Percentiles rank a stretch among this genome's conserved stretches.
Evolutionary conservation across 1,140 invertebrate species (phyloP).

Genomic region (Dolichoris vasculosae): DNA sequence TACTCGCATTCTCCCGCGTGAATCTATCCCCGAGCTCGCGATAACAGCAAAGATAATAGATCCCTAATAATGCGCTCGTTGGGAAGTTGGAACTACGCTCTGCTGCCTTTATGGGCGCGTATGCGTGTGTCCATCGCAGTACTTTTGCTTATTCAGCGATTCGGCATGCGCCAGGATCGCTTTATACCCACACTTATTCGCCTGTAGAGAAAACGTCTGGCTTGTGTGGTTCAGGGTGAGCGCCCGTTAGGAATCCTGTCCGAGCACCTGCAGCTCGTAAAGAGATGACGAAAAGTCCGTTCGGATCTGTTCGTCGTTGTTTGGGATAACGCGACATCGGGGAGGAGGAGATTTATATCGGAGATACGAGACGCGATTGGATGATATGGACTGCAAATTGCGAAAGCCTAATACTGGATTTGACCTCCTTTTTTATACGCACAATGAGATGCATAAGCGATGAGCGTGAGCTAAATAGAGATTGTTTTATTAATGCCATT

Average conservation of each 20-base stretch:
- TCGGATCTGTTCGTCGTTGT: neutral
- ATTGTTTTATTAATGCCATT: slow-evolving; percentile 12
- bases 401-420: neutral
- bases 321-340: neutral
- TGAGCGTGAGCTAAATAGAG: neutral
- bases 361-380: neutral
- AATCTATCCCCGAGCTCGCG: slow-evolving; percentile 34
- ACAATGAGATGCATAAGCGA: neutral
- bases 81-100: slow-evolving; percentile 73
- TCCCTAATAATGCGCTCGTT: slow-evolving; percentile 52
- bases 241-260: slow-evolving; percentile 66
- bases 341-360: neutral
- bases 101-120: slow-evolving; percentile 67
- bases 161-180: slow-evolving; percentile 37
- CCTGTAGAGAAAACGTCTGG: neutral
- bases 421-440: neutral
- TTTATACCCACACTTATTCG: slow-evolving; percentile 13
- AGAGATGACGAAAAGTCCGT: neutral
- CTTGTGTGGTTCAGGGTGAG: slow-evolving; percentile 69
- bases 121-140: slow-evolving; percentile 53
- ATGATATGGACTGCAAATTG: neutral
- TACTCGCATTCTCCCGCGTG: neutral
- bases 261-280: neutral
- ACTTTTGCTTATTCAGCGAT: slow-evolving; percentile 47
- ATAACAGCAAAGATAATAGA: slow-evolving; percentile 53